phyloP scores from a whole-genome alignment of 1,140 invertebrate genomes.

The Cepaea nemoralis region DNA sequence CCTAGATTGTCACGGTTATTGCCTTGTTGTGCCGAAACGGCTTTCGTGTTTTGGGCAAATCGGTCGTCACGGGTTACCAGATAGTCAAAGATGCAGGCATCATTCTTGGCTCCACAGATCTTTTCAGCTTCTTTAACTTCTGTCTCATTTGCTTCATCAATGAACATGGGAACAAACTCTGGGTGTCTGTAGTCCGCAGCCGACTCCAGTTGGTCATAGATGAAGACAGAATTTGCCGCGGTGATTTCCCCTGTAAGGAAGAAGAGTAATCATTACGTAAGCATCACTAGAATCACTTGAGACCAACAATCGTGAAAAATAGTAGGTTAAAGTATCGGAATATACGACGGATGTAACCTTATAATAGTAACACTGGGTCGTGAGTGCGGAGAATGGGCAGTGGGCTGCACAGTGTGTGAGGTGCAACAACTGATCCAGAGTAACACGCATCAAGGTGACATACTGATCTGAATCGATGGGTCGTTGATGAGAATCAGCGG shows the following conservation, averaged over 20 bases:
- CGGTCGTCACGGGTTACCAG: constrained; percentile 46
- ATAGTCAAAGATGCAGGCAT: constrained; percentile 49
- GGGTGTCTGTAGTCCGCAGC: constrained; percentile 40
- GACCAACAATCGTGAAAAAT: too few species aligned
- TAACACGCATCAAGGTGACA: too few species aligned
- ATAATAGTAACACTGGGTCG: too few species aligned
- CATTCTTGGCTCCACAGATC: constrained; percentile 43
- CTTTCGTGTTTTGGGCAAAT: constrained; percentile 40
- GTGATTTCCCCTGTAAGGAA: constrained; percentile 44
- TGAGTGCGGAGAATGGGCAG: too few species aligned
- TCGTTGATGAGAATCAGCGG: too few species aligned
- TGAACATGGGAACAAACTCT: constrained; percentile 44
- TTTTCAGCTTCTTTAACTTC: constrained; percentile 21
- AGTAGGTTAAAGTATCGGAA: too few species aligned
- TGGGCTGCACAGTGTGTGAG: too few species aligned
- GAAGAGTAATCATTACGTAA: too few species aligned
- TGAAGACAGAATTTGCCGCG: constrained; percentile 38
- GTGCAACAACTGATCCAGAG: too few species aligned
- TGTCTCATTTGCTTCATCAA: constrained; percentile 41
- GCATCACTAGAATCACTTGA: too few species aligned
- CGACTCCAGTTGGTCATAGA: constrained; percentile 35
- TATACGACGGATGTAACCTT: too few species aligned
- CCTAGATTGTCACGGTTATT: background rate
- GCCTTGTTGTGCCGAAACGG: background rate
- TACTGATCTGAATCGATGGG: too few species aligned